Conservation (phyloP, 2,888 invertebrate genomes). For the Asteroscopus sphinx region DNA sequence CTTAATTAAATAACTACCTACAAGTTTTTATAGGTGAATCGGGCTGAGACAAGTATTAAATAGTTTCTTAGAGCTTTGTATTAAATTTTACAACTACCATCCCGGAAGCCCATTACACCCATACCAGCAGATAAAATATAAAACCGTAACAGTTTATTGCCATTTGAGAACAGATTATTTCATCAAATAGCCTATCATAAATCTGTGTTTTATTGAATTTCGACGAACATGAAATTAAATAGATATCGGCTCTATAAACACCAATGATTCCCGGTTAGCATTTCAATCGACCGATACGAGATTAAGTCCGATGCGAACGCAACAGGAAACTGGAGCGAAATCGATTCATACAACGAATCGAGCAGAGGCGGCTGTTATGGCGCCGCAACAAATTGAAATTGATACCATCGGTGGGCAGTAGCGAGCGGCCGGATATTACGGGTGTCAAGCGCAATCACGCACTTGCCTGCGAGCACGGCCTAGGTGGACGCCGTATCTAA, state of each 20-base stretch:
- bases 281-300: conserved; percentile 81
- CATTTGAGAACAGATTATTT: conserved; percentile 58
- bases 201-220: conserved; percentile 68
- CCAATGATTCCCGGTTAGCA: conserved; percentile 69
- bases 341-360: conserved; percentile 86
- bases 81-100: conserved; percentile 44
- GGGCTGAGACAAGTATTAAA: conserved; percentile 39
- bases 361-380: conserved; percentile 83
- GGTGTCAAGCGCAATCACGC: conserved; percentile 88
- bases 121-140: conserved; percentile 39
- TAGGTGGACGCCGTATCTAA: conserved; percentile 66
- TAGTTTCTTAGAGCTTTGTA: conserved; percentile 44
- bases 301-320: conserved; percentile 84
- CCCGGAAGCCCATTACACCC: conserved; percentile 41
- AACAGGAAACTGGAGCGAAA: conserved; percentile 87
- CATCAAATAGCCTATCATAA: conserved; percentile 59
- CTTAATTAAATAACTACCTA: conserved; percentile 29
- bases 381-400: conserved; percentile 89
- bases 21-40: conserved; percentile 36
- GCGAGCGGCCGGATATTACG: conserved; percentile 86
- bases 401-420: conserved; percentile 87
- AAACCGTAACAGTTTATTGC: conserved; percentile 57
- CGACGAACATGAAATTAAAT: conserved; percentile 71
- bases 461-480: conserved; percentile 68
- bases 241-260: conserved; percentile 70